These are phyloP conservation scores for Intoshia linei DNA, from an alignment of 1,140 invertebrate species.

Conservation along the genomic window DNA sequence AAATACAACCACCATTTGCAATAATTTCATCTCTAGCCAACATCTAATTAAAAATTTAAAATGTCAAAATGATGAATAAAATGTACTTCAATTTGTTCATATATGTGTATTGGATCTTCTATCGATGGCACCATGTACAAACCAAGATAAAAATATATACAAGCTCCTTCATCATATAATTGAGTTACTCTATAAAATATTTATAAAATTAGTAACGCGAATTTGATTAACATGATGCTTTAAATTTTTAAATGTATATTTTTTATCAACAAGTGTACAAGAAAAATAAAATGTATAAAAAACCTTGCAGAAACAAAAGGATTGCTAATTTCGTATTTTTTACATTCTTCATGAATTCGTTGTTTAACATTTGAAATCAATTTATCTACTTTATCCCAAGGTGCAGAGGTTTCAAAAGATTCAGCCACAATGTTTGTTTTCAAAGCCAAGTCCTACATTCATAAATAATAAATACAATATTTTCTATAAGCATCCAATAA, in stretches of 20 bases:
- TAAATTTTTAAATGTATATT: too few species aligned
- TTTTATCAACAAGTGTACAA: too few species aligned
- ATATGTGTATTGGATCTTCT: conserved; percentile 39
- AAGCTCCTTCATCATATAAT: conserved; percentile 76
- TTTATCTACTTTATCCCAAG: conserved; percentile 39
- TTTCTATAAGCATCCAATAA: too few species aligned
- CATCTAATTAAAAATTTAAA: conserved; percentile 29
- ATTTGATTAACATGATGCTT: too few species aligned
- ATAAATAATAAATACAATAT: too few species aligned
- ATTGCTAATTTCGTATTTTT: too few species aligned
- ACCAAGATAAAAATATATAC: conserved; percentile 87
- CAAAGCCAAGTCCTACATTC: conserved; percentile 56
- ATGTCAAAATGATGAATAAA: neutral
- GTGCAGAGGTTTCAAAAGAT: conserved; percentile 86
- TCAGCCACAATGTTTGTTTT: conserved; percentile 58
- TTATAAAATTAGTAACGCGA: too few species aligned
- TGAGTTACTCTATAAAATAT: conserved; percentile 44
- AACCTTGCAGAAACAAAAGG: too few species aligned
- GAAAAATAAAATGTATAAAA: too few species aligned
- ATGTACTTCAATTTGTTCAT: conserved; percentile 34
- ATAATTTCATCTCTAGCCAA: conserved; percentile 62
- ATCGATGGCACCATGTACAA: conserved; percentile 36
- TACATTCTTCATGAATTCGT: neutral
- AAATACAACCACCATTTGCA: conserved; percentile 52
- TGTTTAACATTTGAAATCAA: conserved; percentile 3